Conservation (phyloP, 1,140 invertebrate genomes). For the Battus philenor region DNA sequence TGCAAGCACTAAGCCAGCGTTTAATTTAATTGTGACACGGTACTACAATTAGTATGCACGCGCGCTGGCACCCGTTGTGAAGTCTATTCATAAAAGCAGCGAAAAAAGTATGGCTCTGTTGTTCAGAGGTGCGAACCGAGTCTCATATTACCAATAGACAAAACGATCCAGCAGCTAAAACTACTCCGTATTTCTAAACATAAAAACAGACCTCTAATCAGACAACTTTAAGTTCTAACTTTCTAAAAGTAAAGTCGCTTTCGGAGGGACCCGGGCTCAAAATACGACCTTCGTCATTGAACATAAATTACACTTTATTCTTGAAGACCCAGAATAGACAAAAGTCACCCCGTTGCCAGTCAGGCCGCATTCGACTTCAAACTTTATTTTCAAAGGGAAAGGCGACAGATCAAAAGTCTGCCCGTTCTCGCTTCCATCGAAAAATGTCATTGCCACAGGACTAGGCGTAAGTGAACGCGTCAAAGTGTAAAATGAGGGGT, state of each 20-base stretch:
- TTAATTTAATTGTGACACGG: conserved; percentile 46
- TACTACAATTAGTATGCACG: conserved; percentile 48
- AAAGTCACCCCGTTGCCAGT: conserved; percentile 46
- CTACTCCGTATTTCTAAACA: conserved; percentile 17
- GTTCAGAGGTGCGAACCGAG: conserved; percentile 68
- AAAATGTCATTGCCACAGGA: conserved; percentile 68
- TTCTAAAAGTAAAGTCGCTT: conserved; percentile 21
- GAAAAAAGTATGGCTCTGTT: conserved; percentile 61
- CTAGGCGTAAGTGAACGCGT: conserved; percentile 72
- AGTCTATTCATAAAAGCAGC: conserved; percentile 53
- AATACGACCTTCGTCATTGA: conserved; percentile 35
- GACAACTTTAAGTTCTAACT: conserved; percentile 20
- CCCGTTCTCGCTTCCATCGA: conserved; percentile 49
- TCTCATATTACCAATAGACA: conserved; percentile 73
- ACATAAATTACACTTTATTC: conserved; percentile 55
- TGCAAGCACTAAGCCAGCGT: conserved; percentile 25
- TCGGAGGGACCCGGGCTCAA: conserved; percentile 23
- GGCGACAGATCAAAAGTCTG: conserved; percentile 28
- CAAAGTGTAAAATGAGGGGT: conserved; percentile 76
- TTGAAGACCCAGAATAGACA: conserved; percentile 65
- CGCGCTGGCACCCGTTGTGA: conserved; percentile 33
- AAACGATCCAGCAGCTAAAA: conserved; percentile 59
- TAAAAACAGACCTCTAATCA: conserved; percentile 17
- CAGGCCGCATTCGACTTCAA: conserved; percentile 29
- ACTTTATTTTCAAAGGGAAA: conserved; percentile 41